Evolutionary conservation across 2,113 vertebrate genomes (phyloP), one percentile per base, ranked within the genome.

Genomic region (Notarius quadriscutis): DNA sequence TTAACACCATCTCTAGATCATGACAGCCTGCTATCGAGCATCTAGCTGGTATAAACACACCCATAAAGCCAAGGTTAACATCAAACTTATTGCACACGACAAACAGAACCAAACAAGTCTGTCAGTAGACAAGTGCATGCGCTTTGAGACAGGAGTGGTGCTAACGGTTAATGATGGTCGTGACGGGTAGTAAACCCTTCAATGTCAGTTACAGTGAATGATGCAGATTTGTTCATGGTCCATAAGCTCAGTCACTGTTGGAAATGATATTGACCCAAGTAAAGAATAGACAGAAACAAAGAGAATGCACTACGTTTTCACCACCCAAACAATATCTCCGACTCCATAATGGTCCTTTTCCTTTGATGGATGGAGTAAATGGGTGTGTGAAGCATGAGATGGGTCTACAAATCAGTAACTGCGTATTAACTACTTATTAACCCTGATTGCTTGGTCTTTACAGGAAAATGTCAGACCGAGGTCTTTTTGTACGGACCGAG

Each of bases 21-120:
- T 22, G 14, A 55, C 65, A 83, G 60, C 30, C 55, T 67, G 25
- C 53, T 50, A 83, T 72, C 25, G 51, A 75, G 81, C 75, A 34
- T 65, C 48, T 41, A 51, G 22, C 71, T 57, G 78, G 63, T 60
- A 80, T 63, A 53, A 88, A 81, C 74, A 72, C 83, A 83, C 71
- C 53, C 83, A 79, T 71, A 79, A 88, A 30, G 34, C 27, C 62
- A 41, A 71, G 20, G 79, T 69, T 72, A 84, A 72, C 27, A 10
- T 51, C 30, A 62, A 65, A 71, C 11, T 30, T 72, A 78, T 27
- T 27, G 22, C n/a, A 58, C 72, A 85, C 58, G 30, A 77, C 55
- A 50, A 84, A 71, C 30, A 53, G 78, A 86, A 30, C 18, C 62
- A 48, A 80, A 87, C 78, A 50, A 41, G 18, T n/a, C 7, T 65